Evolutionary conservation across 2,113 vertebrate genomes (phyloP).

Genomic region (Synchiropus splendidus): DNA sequence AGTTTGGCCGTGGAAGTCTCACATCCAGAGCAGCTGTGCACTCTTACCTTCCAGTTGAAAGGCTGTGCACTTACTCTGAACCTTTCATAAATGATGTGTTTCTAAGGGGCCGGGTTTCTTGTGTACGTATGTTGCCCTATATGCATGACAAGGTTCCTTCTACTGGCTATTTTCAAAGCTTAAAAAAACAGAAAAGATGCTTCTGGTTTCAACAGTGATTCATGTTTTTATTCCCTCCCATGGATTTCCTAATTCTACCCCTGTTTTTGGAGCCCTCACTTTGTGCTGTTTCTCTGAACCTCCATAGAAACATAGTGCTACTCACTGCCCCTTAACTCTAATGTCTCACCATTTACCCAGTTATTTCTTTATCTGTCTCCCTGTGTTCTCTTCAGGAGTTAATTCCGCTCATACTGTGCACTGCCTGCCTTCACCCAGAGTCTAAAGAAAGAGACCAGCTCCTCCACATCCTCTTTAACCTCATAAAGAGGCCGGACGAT

Average conservation of each 20-base stretch:
- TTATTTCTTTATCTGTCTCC: constrained; percentile 6
- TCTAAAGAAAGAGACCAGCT: constrained; percentile 97
- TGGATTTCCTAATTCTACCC: constrained; percentile 6
- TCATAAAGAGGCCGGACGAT: constrained; percentile 98
- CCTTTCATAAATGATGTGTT: constrained; percentile 21
- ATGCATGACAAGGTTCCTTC: constrained; percentile 11
- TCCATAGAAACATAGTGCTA: no score
- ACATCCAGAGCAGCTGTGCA: constrained; percentile 41
- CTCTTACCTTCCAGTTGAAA: constrained; percentile 26
- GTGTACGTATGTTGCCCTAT: constrained; percentile 15
- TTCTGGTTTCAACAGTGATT: constrained; percentile 6
- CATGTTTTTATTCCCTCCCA: background rate
- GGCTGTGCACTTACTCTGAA: constrained; percentile 49
- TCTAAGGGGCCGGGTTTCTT: constrained; percentile 9
- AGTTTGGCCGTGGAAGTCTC: constrained; percentile 44
- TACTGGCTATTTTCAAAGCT: background rate
- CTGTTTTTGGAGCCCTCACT: constrained; percentile 9
- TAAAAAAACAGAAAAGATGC: no score
- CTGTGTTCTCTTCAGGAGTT: constrained; percentile 71
- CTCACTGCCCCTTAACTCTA: no score
- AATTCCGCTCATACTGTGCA: constrained; percentile 94
- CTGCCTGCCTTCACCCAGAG: constrained; percentile 94
- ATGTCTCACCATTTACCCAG: no score
- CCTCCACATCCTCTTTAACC: constrained; percentile 96
- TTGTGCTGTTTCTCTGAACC: background rate